These are phyloP conservation scores for Malacoraja senta DNA, from an alignment of 2,797 vertebrate species.

Conservation along the genomic window DNA sequence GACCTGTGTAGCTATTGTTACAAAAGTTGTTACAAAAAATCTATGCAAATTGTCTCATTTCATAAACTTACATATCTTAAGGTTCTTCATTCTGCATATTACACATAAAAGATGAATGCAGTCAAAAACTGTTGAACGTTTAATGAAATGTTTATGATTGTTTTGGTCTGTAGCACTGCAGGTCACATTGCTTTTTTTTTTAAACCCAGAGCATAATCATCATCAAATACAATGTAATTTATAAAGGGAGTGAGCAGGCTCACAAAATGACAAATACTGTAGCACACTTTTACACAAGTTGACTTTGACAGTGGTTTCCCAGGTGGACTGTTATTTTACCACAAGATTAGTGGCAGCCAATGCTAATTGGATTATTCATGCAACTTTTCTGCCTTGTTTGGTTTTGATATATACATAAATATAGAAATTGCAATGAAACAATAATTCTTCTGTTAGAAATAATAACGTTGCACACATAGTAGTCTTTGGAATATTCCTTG, in stretches of 20 bases:
- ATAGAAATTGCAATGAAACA: not conserved
- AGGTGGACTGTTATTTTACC: slow-evolving; percentile 12
- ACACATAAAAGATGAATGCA: slow-evolving; percentile 13
- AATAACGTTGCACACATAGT: not conserved
- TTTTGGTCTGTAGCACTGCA: not conserved
- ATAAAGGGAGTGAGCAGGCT: slow-evolving; percentile 20
- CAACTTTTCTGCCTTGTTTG: not conserved
- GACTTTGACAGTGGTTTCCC: not conserved
- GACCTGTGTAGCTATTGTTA: not conserved
- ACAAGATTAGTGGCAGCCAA: not conserved
- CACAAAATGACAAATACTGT: slow-evolving; percentile 6
- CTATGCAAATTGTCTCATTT: slow-evolving; percentile 16
- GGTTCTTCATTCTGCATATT: not conserved
- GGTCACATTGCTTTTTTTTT: not conserved
- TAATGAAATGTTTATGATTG: not conserved
- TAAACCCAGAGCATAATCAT: not conserved
- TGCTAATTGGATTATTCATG: not conserved
- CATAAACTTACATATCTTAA: not conserved
- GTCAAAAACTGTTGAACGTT: not conserved
- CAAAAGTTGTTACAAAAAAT: not conserved
- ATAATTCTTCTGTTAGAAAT: not conserved
- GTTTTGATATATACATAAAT: not conserved
- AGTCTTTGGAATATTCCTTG: not conserved
- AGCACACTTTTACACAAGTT: not conserved
- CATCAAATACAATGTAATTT: not conserved